Evolutionary conservation across 2,797 vertebrate genomes (phyloP).

Genomic region (Clarias laeviceps): DNA sequence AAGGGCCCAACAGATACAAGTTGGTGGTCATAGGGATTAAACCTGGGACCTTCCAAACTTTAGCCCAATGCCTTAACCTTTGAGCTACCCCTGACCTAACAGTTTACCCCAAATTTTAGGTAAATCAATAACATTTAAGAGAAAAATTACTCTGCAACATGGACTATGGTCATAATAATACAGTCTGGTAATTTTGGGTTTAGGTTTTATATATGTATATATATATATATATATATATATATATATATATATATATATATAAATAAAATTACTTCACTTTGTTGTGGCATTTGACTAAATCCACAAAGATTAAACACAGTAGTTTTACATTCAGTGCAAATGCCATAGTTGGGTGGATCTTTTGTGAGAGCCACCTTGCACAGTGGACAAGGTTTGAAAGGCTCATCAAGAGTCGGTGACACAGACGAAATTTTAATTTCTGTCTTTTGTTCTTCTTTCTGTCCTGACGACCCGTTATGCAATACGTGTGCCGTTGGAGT

Average conservation of each 20-base stretch:
- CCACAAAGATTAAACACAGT: conserved; percentile 94
- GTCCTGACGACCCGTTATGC: conserved; percentile 8
- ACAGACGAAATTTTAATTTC: conserved; percentile 56
- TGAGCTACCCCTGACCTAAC: too few relatives aligned
- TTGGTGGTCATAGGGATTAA: too few relatives aligned
- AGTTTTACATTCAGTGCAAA: conserved; percentile 90
- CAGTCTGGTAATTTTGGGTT: background rate
- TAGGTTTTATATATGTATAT: background rate
- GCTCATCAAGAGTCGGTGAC: conserved; percentile 58
- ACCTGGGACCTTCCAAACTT: too few relatives aligned
- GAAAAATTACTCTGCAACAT: background rate
- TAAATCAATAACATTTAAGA: background rate
- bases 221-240: too few relatives aligned
- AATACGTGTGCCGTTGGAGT: background rate
- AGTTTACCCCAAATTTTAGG: too few relatives aligned
- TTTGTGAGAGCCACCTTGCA: conserved; percentile 86
- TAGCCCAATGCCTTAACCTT: too few relatives aligned
- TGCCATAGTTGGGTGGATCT: conserved; percentile 85
- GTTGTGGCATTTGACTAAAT: conserved; percentile 89
- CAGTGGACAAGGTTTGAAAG: conserved; percentile 79
- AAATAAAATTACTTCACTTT: conserved; percentile 80
- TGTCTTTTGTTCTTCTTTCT: conserved; percentile 42
- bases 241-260: too few relatives aligned
- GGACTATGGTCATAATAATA: background rate
- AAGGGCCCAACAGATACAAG: too few relatives aligned